phyloP scores from a whole-genome alignment of 2,113 vertebrate genomes.

The Bolborhynchus lineola region DNA sequence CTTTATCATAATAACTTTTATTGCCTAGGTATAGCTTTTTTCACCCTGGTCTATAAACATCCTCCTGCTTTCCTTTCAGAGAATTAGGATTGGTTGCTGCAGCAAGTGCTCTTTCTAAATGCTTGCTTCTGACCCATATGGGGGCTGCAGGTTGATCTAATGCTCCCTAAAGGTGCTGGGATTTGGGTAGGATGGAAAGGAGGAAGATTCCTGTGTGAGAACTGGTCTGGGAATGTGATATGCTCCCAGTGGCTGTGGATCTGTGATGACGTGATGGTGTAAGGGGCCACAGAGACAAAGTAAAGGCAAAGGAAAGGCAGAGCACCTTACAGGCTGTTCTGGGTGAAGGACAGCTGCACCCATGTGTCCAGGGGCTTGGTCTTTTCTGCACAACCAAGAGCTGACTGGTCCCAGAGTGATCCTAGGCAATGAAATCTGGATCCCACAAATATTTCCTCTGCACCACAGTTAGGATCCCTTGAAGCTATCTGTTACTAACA shows the following conservation, averaged over 20 bases:
- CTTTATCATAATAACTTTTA: conserved; percentile 41
- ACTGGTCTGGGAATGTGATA: background rate
- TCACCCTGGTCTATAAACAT: background rate
- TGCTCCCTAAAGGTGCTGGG: background rate
- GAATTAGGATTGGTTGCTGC: background rate
- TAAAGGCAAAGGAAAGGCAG: background rate
- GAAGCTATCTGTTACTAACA: background rate
- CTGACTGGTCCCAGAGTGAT: background rate
- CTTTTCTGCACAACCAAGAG: background rate
- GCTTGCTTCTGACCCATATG: fast-evolving
- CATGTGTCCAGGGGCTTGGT: background rate
- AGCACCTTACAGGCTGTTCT: background rate
- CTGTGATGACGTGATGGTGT: background rate
- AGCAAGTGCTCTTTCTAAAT: background rate
- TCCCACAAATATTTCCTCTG: background rate
- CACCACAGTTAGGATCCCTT: background rate
- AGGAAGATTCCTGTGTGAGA: background rate
- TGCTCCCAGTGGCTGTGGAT: fast-evolving
- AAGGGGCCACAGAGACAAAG: background rate
- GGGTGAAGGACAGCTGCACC: background rate
- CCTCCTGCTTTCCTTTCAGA: background rate
- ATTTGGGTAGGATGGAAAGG: background rate
- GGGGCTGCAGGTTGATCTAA: background rate
- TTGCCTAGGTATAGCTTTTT: background rate
- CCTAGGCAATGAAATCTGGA: background rate